Evolutionary conservation across 2,888 invertebrate species (phyloP), one percentile per base, ranked within the genome.

Genomic region (Anodontia alba): DNA sequence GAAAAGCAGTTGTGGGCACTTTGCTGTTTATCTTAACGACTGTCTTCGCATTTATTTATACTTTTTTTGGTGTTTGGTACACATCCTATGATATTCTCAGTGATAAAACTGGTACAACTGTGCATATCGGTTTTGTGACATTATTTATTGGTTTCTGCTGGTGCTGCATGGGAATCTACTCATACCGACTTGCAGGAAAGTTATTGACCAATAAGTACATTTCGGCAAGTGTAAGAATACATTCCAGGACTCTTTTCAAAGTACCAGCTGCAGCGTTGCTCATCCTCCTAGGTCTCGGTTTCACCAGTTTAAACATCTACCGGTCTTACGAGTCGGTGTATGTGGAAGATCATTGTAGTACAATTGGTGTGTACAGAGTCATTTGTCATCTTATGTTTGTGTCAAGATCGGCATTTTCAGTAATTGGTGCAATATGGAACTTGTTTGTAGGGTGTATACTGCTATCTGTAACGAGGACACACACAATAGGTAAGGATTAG

Each of bases 401-500:
- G 3, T 90, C 92, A 29, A 91, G 94, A 43, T 87, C 92, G 7
- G 75, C 92, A 3, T 94, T 93, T 81, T 92, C 93, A 7, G 75
- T 92, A 15, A 90, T 94, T 66, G 90, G 92, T n/a, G 86, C 94
- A 36, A n/a, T 93, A 3, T 95, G 95, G 95, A 94, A 95, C 87
- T 84, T 93, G 31, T 87, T 95, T 38, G 94, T 95, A 0, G 93
- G 93, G 5, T 92, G 94, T 76, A 91, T 94, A 23, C 84, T 94
- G 29, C 88, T 95, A 31, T 94, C 95, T n/a, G 94, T 95, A 5
- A 95, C 95, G 80, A 89, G 95, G 66, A 95, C 95, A 15, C 95
- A 95, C 84, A 94, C 95, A 26, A 94, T 95, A 49, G 94, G 94
- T 95, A 90, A 90, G 93, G 89, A 26, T 70, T 15, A 10, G 42